These are phyloP conservation scores for Zaprionus inermis DNA, from an alignment of 1,140 invertebrate species.

Conservation along the genomic window DNA sequence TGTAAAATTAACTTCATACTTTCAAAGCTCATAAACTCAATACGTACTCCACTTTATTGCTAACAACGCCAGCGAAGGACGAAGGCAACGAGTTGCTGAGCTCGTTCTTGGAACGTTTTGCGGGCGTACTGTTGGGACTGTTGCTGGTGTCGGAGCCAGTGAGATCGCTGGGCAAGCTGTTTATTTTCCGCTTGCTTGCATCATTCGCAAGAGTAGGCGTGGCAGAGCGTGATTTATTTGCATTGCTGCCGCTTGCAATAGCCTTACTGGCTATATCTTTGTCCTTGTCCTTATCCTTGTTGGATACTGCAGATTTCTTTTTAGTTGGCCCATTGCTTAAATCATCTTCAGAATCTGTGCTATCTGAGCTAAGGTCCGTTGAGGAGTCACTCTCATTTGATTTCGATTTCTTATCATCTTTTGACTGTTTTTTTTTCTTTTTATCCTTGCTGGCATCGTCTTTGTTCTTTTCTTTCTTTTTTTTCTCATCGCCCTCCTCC, in stretches of 20 bases:
- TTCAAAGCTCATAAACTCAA: neutral
- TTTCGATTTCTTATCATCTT: conserved; percentile 87
- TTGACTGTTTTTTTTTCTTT: conserved; percentile 87
- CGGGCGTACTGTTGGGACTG: conserved; percentile 82
- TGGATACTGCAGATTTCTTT: conserved; percentile 72
- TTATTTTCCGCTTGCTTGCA: conserved; percentile 84
- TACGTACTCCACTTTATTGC: conserved; percentile 79
- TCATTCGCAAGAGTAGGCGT: conserved; percentile 86
- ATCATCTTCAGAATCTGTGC: conserved; percentile 88
- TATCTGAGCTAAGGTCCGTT: conserved; percentile 90
- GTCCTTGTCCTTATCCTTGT: conserved; percentile 67
- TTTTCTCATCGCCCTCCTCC: conserved; percentile 86
- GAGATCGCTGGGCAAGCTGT: conserved; percentile 85
- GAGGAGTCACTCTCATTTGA: conserved; percentile 86
- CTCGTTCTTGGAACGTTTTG: conserved; percentile 88
- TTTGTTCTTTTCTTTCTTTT: conserved; percentile 88
- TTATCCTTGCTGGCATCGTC: conserved; percentile 87
- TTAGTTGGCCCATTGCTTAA: conserved; percentile 80
- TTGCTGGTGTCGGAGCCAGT: conserved; percentile 83
- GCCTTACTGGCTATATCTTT: conserved; percentile 59
- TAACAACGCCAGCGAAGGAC: conserved; percentile 77
- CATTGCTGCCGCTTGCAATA: conserved; percentile 77
- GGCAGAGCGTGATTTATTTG: conserved; percentile 87
- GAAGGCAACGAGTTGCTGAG: conserved; percentile 76
- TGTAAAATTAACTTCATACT: neutral